Conservation (phyloP, 1,140 invertebrate genomes). For the Oscheius sp. region DNA sequence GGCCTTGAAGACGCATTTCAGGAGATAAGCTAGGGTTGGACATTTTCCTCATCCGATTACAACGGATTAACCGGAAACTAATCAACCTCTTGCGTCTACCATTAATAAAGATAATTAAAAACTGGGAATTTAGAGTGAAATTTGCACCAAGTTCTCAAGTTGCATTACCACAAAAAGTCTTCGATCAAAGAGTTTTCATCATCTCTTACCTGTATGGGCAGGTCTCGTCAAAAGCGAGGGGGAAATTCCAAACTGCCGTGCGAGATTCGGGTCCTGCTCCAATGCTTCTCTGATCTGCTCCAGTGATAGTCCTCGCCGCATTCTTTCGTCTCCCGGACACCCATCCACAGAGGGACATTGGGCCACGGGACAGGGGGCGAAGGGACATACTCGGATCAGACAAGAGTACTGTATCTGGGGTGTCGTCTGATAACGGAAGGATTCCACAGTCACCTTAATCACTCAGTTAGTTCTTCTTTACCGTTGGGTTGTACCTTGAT, state of each 20-base stretch:
- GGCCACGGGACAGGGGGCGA: conserved; percentile 49
- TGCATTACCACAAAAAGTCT: neutral
- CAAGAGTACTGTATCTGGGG: conserved; percentile 60
- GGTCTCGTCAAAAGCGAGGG: conserved; percentile 8
- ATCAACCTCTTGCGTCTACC: no score
- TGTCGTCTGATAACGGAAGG: conserved; percentile 60
- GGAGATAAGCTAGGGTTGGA: no score
- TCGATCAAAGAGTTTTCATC: conserved; percentile 25
- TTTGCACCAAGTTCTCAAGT: no score
- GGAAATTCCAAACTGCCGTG: conserved; percentile 48
- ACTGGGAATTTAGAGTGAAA: no score
- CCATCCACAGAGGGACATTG: conserved; percentile 30
- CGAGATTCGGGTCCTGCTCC: conserved; percentile 52
- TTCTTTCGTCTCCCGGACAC: conserved; percentile 5
- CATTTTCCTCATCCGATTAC: no score
- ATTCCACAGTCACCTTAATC: conserved; percentile 56
- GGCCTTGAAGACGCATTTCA: no score
- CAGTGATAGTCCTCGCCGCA: conserved; percentile 51
- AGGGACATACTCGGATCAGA: conserved; percentile 57
- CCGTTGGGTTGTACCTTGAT: conserved; percentile 18
- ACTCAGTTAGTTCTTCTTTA: neutral
- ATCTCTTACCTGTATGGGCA: conserved; percentile 13
- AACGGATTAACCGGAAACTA: no score
- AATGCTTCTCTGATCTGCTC: conserved; percentile 55
- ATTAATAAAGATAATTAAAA: no score